Evolutionary conservation across 2,797 vertebrate species (phyloP), one percentile per base, ranked within the genome.

Genomic region (Diplodus sargus): DNA sequence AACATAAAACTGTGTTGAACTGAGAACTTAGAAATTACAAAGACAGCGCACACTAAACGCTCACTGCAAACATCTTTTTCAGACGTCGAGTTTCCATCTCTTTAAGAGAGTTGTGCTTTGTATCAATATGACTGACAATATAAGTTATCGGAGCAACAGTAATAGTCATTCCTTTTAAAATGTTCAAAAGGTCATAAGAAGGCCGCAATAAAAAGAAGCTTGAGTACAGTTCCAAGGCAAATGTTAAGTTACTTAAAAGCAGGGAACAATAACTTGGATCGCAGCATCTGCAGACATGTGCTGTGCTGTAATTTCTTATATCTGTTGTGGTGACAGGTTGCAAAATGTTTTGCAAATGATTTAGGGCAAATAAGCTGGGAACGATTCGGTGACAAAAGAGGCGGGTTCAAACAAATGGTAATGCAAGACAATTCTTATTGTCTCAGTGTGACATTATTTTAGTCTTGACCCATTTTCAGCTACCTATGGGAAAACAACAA

Each of bases 321-420:
- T 73, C 52, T 63, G 56, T 48, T 74, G 59, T 70, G 49, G 17
- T 10, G n/a, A 62, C 51, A n/a, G 13, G 12, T 22, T 64, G 39
- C 16, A 63, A 20, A 30, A 34, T 61, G 59, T 56, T 77, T 68
- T 71, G 42, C 30, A 59, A 16, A 18, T 30, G 25, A 66, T 78
- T 28, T 79, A 4, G 45, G 72, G 58, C 34, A 47, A 75, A 62
- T 45, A 34, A 54, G 13, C 25, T 69, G 54, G 53, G 25, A 52
- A 42, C 15, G 22, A 5, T 62, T 73, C 65, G 65, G 51, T 8
- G 18, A 54, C 39, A 47, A 70, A 58, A 74, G 28, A 42, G 28
- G 43, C 25, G 39, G 39, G 9, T 42, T 76, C 30, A 52, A 51
- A 80, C 23, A 69, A 80, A 60, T 16, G 17, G 72, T 69, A 82